Evolutionary conservation across 2,113 vertebrate species (phyloP).

Genomic region (Toxostoma redivivum): DNA sequence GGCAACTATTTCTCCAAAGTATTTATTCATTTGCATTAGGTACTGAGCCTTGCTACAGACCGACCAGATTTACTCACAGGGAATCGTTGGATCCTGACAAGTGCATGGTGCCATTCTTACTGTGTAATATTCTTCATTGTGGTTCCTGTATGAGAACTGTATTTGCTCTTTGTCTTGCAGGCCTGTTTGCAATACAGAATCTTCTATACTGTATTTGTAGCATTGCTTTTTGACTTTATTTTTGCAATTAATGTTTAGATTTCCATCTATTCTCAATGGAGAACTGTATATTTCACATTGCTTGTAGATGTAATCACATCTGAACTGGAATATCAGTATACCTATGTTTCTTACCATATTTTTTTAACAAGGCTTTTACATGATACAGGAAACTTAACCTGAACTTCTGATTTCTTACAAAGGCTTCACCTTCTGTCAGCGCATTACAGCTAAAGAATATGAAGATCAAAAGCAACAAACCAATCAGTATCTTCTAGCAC

Average conservation of each 20-base stretch:
- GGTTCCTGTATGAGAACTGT: not conserved
- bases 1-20: not conserved
- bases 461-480: conserved; percentile 73
- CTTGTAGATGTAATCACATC: not conserved
- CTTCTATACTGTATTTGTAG: not conserved
- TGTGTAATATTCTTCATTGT: not conserved
- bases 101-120: not conserved
- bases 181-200: not conserved
- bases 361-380: not conserved
- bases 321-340: not conserved
- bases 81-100: not conserved
- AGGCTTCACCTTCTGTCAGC: conserved; percentile 85
- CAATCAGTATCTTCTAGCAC: conserved; percentile 70
- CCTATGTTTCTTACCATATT: not conserved
- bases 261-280: not conserved
- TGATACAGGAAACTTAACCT: not conserved
- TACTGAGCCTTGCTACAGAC: not conserved
- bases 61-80: not conserved
- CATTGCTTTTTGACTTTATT: not conserved
- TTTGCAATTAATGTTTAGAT: not conserved
- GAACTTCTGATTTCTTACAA: not conserved
- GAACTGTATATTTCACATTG: not conserved
- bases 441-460: conserved; percentile 74
- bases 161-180: not conserved
- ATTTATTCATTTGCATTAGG: not conserved